Evolutionary conservation across 2,888 invertebrate species (phyloP).

Genomic region (Thecophora atra): DNA sequence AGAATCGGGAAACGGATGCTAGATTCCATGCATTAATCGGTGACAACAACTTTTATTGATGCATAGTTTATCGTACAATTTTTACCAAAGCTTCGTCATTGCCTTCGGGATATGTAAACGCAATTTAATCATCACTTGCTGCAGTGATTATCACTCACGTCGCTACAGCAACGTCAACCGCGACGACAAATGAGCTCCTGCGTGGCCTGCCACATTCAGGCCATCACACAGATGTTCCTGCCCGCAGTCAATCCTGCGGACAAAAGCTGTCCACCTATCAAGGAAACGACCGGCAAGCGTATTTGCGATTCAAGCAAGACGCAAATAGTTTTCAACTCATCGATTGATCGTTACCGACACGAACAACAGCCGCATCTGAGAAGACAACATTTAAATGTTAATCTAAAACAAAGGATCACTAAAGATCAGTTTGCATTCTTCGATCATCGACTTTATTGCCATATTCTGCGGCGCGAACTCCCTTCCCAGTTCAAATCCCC

Average conservation of each 20-base stretch:
- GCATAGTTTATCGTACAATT: too few species aligned
- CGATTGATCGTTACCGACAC: constrained; percentile 28
- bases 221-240: background rate
- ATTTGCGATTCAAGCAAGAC: constrained; percentile 32
- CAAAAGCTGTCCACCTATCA: background rate
- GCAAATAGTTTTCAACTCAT: constrained; percentile 28
- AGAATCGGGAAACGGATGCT: too few species aligned
- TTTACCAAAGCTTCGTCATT: too few species aligned
- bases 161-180: background rate
- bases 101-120: too few species aligned
- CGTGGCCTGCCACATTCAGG: background rate
- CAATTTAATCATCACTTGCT: background rate
- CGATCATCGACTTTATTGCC: background rate
- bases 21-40: too few species aligned
- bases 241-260: background rate
- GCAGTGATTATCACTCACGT: too few species aligned
- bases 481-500: background rate
- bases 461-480: background rate
- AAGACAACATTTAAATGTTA: constrained; percentile 5
- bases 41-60: too few species aligned
- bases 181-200: background rate
- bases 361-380: background rate
- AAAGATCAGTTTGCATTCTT: constrained; percentile 28
- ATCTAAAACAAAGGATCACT: constrained; percentile 34
- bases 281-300: background rate